Percentiles rank a stretch among this genome's conserved stretches.
These are phyloP conservation scores for Coregonus sp. DNA, from an alignment of 2,797 vertebrate species.

Conservation along the genomic window DNA sequence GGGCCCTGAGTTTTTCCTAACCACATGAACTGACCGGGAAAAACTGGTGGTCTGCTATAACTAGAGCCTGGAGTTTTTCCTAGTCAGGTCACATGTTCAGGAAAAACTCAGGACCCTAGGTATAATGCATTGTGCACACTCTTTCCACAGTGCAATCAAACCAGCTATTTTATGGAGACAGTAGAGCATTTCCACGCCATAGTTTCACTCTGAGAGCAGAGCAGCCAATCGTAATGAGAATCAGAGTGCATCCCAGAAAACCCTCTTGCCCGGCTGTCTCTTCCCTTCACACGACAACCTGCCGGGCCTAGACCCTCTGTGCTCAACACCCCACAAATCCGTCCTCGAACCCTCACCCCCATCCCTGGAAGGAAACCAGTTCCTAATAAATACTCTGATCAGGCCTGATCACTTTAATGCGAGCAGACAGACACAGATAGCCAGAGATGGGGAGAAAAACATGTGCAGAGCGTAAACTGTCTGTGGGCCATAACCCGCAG, in stretches of 20 bases:
- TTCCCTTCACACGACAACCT: constrained; percentile 18
- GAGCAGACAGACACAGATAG: not conserved
- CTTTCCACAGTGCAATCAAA: not conserved
- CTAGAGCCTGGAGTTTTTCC: too few relatives aligned
- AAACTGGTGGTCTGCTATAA: not conserved
- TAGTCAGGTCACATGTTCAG: not conserved
- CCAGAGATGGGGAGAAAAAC: not conserved
- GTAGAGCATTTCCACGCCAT: not conserved
- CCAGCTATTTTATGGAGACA: not conserved
- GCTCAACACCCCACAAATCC: constrained; percentile 20
- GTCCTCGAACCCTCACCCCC: constrained; percentile 11
- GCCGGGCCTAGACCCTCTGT: constrained; percentile 26
- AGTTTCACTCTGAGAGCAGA: not conserved
- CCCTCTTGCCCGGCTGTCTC: too few relatives aligned
- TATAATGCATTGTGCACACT: not conserved
- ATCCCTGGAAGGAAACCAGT: constrained; percentile 31
- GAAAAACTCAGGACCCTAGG: not conserved
- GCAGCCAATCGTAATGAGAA: not conserved
- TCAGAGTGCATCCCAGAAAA: not conserved
- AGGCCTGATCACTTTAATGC: constrained; percentile 36
- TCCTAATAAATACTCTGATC: constrained; percentile 56
- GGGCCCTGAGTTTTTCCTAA: not conserved
- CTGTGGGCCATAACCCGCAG: constrained; percentile 65
- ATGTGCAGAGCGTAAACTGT: constrained; percentile 66
- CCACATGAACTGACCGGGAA: not conserved